phyloP scores from a whole-genome alignment of 2,888 invertebrate species.

The Athalia cordata region DNA sequence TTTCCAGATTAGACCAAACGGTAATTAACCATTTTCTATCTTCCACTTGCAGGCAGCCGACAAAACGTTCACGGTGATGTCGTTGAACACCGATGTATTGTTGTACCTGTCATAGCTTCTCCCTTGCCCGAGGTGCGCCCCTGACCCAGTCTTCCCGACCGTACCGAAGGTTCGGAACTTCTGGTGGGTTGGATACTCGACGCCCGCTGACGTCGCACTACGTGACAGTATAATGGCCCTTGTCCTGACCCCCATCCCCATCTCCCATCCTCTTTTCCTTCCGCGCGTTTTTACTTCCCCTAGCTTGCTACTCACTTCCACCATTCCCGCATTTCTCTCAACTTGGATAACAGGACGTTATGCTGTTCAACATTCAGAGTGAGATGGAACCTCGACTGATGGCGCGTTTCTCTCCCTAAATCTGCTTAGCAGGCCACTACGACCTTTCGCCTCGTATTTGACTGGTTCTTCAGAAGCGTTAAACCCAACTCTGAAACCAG shows the following conservation, averaged over 20 bases:
- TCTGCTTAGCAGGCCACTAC: slow-evolving; percentile 55
- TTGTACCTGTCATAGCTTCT: background rate
- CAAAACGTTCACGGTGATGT: too few relatives aligned
- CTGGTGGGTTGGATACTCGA: slow-evolving; percentile 58
- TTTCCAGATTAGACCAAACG: too few relatives aligned
- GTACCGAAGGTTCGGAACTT: slow-evolving; percentile 28
- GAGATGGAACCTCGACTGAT: slow-evolving; percentile 50
- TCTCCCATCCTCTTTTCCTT: background rate
- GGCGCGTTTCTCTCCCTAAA: slow-evolving; percentile 55
- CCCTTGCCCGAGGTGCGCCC: slow-evolving; percentile 17
- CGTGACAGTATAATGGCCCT: slow-evolving; percentile 70
- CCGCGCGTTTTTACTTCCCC: background rate
- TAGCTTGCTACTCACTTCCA: slow-evolving; percentile 15
- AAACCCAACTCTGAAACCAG: background rate
- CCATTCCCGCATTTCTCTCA: slow-evolving; percentile 7
- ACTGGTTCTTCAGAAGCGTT: slow-evolving; percentile 18
- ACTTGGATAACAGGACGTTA: slow-evolving; percentile 1
- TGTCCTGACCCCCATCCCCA: slow-evolving; percentile 57
- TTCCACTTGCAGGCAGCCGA: too few relatives aligned
- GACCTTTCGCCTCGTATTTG: slow-evolving; percentile 36
- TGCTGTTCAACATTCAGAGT: slow-evolving; percentile 61
- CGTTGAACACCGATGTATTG: too few relatives aligned
- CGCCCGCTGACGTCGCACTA: slow-evolving; percentile 69
- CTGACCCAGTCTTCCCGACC: slow-evolving; percentile 39
- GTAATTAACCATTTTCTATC: too few relatives aligned